Base-by-base conservation (phyloP, 1,140 invertebrate genomes). In the Tachypleus tridentatus region DNA sequence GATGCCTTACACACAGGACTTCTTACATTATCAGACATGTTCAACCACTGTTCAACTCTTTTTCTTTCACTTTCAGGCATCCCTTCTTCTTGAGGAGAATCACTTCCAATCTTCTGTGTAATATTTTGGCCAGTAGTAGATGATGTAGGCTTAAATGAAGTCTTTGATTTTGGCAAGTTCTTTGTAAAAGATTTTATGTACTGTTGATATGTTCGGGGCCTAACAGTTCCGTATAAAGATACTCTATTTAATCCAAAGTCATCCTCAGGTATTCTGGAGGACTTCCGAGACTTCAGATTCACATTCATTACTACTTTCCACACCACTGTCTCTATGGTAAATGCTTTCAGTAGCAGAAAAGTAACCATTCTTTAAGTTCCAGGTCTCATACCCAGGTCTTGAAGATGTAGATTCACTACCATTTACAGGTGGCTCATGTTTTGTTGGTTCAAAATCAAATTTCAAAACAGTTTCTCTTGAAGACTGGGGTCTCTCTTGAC, bases 41-140 rank as follows among this genome's bases (percentile, higher is more conserved):
- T n/a, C 7, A 72, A 58, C 70, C 71, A 72, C 56, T 71, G 68
- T 58, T 72, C 71, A 11, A 72, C 70, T 57, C 70, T 60, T 54
- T 66, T 51, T 53, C 68, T 66, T n/a, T 62, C 57, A 47, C 51
- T 49, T 48, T 69, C 67, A 49, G 66, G 52, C 3, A 65, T 58
- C 11, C 62, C 54, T 57, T 49, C 8, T 10, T 29, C 10, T 59
- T 58, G 11, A 51, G 59, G 62, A 51, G 64, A 63, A 11, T 63
- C 61, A 48, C 62, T 63, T 9, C 58, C 11, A 4, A 29, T 29
- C 29, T 29, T 29, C 29, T 29, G 29, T 29, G 29, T 29, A 29
- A 29, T 29, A 29, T 29, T 29, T 29, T 29, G 29, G 29, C 29
- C 29, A 29, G 0, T 29, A 29, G 29, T 29, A 29, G 29, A 29